phyloP scores from a whole-genome alignment of 2,888 invertebrate species.

The Dolichopus griseipennis region DNA sequence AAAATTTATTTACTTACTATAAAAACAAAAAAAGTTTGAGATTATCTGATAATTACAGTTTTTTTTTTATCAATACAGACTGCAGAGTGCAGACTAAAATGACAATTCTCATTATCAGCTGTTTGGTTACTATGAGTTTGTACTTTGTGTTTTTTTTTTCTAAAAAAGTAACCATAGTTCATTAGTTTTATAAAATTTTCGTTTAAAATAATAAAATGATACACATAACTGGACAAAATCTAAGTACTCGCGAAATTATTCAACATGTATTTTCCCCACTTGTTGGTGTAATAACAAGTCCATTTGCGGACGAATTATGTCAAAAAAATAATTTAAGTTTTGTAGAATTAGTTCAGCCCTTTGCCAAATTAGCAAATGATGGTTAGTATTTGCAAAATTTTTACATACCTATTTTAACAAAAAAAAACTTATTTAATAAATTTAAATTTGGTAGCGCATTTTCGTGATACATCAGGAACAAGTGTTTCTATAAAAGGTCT shows the following conservation, averaged over 20 bases:
- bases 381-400: constrained; percentile 43
- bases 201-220: constrained; percentile 31
- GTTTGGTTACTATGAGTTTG: too few relatives aligned
- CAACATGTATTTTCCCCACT: constrained; percentile 83
- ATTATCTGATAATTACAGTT: too few relatives aligned
- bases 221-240: constrained; percentile 50
- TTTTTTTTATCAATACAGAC: too few relatives aligned
- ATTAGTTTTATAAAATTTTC: too few relatives aligned
- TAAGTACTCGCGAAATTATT: constrained; percentile 75
- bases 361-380: constrained; percentile 66
- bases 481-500: constrained; percentile 64
- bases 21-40: too few relatives aligned
- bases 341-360: constrained; percentile 83
- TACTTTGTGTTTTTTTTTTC: too few relatives aligned
- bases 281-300: constrained; percentile 75
- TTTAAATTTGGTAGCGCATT: constrained; percentile 57
- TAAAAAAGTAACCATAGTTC: too few relatives aligned
- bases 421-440: constrained; percentile 16
- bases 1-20: too few relatives aligned
- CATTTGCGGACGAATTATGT: constrained; percentile 73
- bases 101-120: too few relatives aligned
- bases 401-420: neutral
- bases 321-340: constrained; percentile 86
- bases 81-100: too few relatives aligned
- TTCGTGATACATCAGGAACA: constrained; percentile 73